Evolutionary conservation across 1,140 invertebrate genomes (phyloP).

Genomic region (Adelges cooleyi): DNA sequence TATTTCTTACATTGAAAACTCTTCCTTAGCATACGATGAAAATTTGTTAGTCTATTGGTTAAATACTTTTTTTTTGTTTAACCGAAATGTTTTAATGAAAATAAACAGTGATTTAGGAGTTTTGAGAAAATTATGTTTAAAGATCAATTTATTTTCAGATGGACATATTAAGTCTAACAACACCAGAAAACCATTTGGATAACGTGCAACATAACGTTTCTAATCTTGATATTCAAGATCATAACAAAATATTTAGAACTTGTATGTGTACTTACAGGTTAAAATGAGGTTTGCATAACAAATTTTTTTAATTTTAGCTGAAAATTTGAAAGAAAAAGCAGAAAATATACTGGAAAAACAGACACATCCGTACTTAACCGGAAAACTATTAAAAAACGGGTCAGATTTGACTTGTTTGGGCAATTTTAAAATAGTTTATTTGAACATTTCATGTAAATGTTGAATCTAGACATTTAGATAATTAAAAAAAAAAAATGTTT

Average conservation of each 20-base stretch:
- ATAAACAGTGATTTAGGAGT: too few species aligned
- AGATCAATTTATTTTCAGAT: background rate
- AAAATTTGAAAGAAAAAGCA: background rate
- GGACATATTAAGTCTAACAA: background rate
- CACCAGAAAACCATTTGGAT: too few species aligned
- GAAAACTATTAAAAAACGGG: background rate
- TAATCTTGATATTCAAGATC: background rate
- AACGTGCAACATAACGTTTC: background rate
- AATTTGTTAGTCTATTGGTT: too few species aligned
- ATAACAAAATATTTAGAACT: background rate
- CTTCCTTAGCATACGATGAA: too few species aligned
- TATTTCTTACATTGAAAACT: too few species aligned
- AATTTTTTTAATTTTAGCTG: background rate
- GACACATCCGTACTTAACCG: background rate
- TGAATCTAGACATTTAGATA: background rate
- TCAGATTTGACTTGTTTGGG: background rate
- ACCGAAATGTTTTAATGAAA: too few species aligned
- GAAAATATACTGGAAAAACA: background rate
- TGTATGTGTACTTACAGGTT: too few species aligned
- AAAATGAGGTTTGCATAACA: too few species aligned
- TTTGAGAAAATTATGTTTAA: too few species aligned
- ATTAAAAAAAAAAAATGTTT: background rate
- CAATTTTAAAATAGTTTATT: constrained; percentile 4
- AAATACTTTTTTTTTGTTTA: too few species aligned
- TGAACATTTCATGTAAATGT: constrained; percentile 9